phyloP scores from a whole-genome alignment of 2,797 vertebrate genomes.

The Garrulus glandarius region DNA sequence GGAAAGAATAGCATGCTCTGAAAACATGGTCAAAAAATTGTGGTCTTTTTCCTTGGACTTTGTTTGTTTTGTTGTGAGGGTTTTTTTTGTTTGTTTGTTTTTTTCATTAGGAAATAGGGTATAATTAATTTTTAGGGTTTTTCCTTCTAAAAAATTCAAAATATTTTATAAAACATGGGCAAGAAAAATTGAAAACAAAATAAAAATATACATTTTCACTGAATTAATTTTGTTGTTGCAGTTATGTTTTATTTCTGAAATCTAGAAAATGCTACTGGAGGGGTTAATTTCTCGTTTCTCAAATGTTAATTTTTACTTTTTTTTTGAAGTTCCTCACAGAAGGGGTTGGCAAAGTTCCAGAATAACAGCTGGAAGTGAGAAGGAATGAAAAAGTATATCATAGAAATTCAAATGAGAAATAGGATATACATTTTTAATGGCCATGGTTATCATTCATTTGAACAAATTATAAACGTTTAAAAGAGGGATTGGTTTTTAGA shows the following conservation, averaged over 20 bases:
- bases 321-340: background rate
- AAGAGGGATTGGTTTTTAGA: constrained; percentile 1
- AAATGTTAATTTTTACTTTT: background rate
- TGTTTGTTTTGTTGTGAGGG: background rate
- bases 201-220: background rate
- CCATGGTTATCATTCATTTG: constrained; percentile 39
- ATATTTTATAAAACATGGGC: fast-evolving
- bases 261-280: background rate
- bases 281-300: background rate
- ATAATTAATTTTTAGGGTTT: background rate
- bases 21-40: background rate
- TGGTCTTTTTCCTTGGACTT: background rate
- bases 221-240: background rate
- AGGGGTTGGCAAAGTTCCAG: constrained; percentile 37
- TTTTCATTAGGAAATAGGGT: background rate
- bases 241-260: background rate
- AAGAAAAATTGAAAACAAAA: background rate
- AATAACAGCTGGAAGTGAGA: constrained; percentile 58
- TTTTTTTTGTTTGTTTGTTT: background rate
- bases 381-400: constrained; percentile 38
- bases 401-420: constrained; percentile 58
- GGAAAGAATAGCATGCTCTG: background rate
- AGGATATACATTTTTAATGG: constrained; percentile 57
- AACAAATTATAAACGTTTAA: constrained; percentile 49
- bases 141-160: background rate